Evolutionary conservation across 2,888 invertebrate species (phyloP).

Genomic region (Orthonevra nobilis): DNA sequence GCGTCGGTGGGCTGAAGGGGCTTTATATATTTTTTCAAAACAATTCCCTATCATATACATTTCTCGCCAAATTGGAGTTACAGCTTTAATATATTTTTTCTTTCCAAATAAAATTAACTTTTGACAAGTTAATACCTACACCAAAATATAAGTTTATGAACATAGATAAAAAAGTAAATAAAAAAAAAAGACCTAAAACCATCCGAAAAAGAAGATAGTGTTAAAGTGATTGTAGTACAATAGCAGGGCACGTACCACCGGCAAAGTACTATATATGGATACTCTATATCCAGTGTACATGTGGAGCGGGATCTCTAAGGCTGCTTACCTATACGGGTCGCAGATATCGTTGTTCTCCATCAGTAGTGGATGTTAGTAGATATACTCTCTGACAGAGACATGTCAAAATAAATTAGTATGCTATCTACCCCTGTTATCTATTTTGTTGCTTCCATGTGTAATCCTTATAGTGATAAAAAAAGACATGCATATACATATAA

Average conservation of each 20-base stretch:
- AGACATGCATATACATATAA: neutral
- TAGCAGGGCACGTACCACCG: neutral
- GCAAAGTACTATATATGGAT: slow-evolving; percentile 42
- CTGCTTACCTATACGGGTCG: slow-evolving; percentile 78
- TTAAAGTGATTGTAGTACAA: neutral
- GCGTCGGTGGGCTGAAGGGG: neutral
- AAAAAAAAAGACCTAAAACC: neutral
- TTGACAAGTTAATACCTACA: slow-evolving; percentile 26
- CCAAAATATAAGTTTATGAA: slow-evolving; percentile 10
- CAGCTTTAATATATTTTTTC: slow-evolving; percentile 18
- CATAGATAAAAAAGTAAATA: neutral
- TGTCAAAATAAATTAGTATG: slow-evolving; percentile 47
- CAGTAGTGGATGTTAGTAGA: slow-evolving; percentile 78
- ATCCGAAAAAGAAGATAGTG: neutral
- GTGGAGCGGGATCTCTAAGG: slow-evolving; percentile 80
- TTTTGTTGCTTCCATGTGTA: slow-evolving; percentile 27
- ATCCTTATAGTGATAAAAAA: slow-evolving; percentile 47
- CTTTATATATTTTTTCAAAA: neutral
- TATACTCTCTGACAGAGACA: slow-evolving; percentile 25
- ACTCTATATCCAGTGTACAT: slow-evolving; percentile 75
- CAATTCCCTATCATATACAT: slow-evolving; percentile 20
- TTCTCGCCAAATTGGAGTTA: slow-evolving; percentile 1
- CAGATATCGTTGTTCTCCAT: slow-evolving; percentile 78
- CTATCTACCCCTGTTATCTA: slow-evolving; percentile 46
- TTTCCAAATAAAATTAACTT: too few species aligned